These are phyloP conservation scores for Aplysia californica DNA, from an alignment of 1,140 invertebrate species.

Conservation along the genomic window DNA sequence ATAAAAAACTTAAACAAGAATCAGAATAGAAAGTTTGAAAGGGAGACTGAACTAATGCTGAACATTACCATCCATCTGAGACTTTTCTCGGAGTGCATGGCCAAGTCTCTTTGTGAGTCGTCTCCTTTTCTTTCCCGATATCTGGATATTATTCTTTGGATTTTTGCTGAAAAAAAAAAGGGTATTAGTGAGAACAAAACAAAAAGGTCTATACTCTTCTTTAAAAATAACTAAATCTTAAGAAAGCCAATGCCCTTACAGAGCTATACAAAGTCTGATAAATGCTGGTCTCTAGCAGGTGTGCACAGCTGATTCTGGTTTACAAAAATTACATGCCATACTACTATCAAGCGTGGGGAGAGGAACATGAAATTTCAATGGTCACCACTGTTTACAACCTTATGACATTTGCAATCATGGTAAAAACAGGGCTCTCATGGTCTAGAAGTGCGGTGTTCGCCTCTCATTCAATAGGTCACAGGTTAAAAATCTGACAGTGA, in stretches of 20 bases:
- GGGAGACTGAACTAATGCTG: no score
- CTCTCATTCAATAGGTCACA: no score
- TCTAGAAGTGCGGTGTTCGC: no score
- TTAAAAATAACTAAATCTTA: neutral
- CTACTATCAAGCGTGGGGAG: neutral
- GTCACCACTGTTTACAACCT: no score
- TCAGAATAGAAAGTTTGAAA: no score
- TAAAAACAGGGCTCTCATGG: no score
- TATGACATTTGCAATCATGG: no score
- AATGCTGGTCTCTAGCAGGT: neutral
- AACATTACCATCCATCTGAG: slow-evolving; percentile 18
- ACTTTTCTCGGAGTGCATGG: slow-evolving; percentile 4
- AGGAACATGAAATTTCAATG: no score
- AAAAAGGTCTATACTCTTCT: neutral
- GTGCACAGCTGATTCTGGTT: neutral
- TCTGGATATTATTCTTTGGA: slow-evolving; percentile 18
- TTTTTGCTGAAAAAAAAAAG: slow-evolving; percentile 7
- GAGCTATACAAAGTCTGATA: neutral
- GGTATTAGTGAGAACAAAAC: neutral
- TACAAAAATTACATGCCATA: neutral
- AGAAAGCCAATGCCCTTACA: neutral
- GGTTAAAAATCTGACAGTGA: no score
- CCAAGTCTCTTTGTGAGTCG: slow-evolving; percentile 10
- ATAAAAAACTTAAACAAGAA: no score
- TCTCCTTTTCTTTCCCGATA: neutral